These are phyloP conservation scores for Hypena proboscidalis DNA, from an alignment of 2,888 invertebrate genomes.

Conservation along the genomic window DNA sequence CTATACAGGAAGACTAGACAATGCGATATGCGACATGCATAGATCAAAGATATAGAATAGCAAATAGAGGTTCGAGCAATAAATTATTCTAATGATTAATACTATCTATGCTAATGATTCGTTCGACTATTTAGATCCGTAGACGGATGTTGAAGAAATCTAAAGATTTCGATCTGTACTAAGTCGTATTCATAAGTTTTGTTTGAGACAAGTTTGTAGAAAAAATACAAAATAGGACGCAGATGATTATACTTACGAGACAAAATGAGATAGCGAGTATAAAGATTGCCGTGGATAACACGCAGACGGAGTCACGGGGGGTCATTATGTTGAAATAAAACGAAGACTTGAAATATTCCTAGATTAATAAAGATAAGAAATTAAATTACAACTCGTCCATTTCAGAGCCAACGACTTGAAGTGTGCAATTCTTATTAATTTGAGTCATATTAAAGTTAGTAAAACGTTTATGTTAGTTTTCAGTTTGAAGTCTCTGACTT, in stretches of 20 bases:
- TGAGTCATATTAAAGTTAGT: slow-evolving; percentile 27
- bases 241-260: neutral
- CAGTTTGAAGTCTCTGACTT: slow-evolving; percentile 24
- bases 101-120: too few species aligned
- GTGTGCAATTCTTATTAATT: slow-evolving; percentile 26
- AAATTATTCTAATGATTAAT: too few species aligned
- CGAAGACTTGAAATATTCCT: slow-evolving; percentile 2
- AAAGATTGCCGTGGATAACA: slow-evolving; percentile 7
- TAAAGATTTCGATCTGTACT: too few species aligned
- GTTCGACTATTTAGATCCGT: too few species aligned
- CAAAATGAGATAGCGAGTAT: neutral
- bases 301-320: slow-evolving; percentile 1
- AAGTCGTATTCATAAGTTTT: too few species aligned
- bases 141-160: too few species aligned
- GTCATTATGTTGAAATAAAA: slow-evolving; percentile 1
- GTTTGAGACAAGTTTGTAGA: neutral
- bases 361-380: slow-evolving; percentile 12
- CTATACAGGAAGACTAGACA: neutral
- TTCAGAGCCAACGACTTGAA: slow-evolving; percentile 22
- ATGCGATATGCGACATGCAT: neutral
- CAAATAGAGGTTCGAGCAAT: too few species aligned
- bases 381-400: slow-evolving; percentile 17
- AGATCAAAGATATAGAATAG: neutral
- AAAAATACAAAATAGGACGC: slow-evolving; percentile 1
- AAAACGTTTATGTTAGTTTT: slow-evolving; percentile 35